Conservation (phyloP, 2,797 vertebrate genomes). For the Centroberyx gerrardi region DNA sequence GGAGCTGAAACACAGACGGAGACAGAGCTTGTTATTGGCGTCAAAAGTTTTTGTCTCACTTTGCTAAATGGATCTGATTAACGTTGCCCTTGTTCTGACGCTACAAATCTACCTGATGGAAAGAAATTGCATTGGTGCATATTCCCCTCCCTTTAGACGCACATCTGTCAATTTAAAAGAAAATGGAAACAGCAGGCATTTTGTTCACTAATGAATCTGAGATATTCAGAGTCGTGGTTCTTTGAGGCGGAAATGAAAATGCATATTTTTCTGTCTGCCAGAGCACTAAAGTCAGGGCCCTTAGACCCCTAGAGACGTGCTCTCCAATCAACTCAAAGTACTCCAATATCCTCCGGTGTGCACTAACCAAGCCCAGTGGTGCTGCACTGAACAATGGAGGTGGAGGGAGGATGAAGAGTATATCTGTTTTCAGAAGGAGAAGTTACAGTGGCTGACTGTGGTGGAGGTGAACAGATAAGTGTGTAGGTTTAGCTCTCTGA, state of each 20-base stretch:
- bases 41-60: conserved; percentile 32
- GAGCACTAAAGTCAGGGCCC: conserved; percentile 24
- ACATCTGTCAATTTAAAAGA: conserved; percentile 19
- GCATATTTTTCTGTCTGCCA: conserved; percentile 3
- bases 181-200: conserved; percentile 38
- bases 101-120: conserved; percentile 34
- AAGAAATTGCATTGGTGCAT: conserved; percentile 30
- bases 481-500: too few relatives aligned
- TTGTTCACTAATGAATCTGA: conserved; percentile 45
- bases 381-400: not conserved
- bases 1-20: conserved; percentile 3
- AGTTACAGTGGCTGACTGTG: not conserved
- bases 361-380: not conserved
- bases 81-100: conserved; percentile 21
- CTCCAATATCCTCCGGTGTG: conserved; percentile 21
- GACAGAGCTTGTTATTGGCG: conserved; percentile 39
- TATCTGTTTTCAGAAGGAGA: not conserved
- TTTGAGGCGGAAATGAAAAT: conserved; percentile 41
- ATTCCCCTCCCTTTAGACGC: conserved; percentile 36
- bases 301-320: conserved; percentile 14
- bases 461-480: too few relatives aligned
- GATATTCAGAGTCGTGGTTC: conserved; percentile 54
- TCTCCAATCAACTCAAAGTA: conserved; percentile 33
- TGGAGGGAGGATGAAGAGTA: not conserved
- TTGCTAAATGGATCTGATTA: conserved; percentile 55